Base-by-base conservation (phyloP, 2,113 vertebrate species). In the Erythrolamprus reginae region DNA sequence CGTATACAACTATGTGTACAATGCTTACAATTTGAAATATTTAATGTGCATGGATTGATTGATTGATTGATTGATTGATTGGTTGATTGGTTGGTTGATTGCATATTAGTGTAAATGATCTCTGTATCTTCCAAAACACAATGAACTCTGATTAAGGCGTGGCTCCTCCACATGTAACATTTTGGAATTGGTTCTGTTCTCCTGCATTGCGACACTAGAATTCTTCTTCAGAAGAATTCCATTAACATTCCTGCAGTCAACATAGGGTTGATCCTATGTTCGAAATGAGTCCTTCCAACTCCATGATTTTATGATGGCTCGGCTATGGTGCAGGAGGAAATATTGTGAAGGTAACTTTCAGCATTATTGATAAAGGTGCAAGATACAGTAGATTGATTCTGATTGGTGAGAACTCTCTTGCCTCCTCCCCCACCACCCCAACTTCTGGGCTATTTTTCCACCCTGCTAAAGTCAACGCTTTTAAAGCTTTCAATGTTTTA, bases 101-200 rank as follows among this genome's bases (percentile, higher is more conserved):
- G 61, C 28, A 33, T n/a, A 70, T 33, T 70, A 70, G 33, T 70
- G n/a, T n/a, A 70, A 70, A 70, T 70, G 4, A 70, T 70, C 12
- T 15, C 58, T 26, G 3, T 28, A 0, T 61, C 26, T 61, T 61
- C 26, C 4, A 28, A 28, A 26, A 8, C 58, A 61, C 61, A 15
- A 33, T 92, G 94, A 89, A 88, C 93, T 92, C 77, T 89, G 92
- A 94, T 92, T 91, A 93, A 90, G 77, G 92, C 93, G 93, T n/a
- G 61, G 61, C 61, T 65, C 61, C 28, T 65, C 12, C 61, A 65
- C 28, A 65, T 5, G 0, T 15, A 65, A 65, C 28, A 33, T 65
- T 65, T 65, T n/a, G 26, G 61, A n/a, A n/a, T 65, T 65, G 61
- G 12, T n/a, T 65, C 61, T n/a, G 4, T n/a, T 4, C 12, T 5